Evolutionary conservation across 1,140 invertebrate species (phyloP).

Genomic region (Listronotus bonariensis): DNA sequence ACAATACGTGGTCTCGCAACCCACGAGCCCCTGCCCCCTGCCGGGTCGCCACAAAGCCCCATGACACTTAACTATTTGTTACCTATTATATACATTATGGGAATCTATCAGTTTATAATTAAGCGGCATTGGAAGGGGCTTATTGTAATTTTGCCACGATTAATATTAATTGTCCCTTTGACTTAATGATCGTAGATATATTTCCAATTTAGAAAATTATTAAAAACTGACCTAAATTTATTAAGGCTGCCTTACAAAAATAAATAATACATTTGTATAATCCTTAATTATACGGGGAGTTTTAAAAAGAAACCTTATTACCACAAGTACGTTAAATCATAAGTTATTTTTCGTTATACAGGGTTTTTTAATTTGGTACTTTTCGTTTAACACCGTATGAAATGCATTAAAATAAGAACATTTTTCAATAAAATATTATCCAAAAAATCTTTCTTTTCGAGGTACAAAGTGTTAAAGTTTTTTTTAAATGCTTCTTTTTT

Average conservation of each 20-base stretch:
- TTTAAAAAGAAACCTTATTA: no score
- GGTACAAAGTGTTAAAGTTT: no score
- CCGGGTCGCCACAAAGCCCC: constrained; percentile 44
- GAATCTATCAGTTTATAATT: constrained; percentile 52
- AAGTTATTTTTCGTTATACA: no score
- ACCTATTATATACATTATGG: constrained; percentile 50
- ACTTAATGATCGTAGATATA: constrained; percentile 15
- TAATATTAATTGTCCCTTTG: constrained; percentile 32
- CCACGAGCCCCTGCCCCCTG: constrained; percentile 38
- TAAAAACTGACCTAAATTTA: constrained; percentile 12
- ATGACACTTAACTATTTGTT: constrained; percentile 52
- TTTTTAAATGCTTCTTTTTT: no score
- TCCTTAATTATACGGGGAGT: neutral
- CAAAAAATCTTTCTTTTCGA: no score
- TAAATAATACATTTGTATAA: neutral
- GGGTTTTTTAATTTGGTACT: no score
- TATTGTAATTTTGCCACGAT: constrained; percentile 26
- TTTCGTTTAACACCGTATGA: no score
- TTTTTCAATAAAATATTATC: no score
- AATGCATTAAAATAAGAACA: no score
- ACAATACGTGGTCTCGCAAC: constrained; percentile 48
- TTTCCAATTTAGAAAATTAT: constrained; percentile 21
- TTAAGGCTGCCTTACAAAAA: neutral
- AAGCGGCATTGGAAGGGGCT: constrained; percentile 43
- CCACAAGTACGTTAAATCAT: no score